Evolutionary conservation across 2,888 invertebrate genomes (phyloP).

Genomic region (Orthonychiurus folsomi): DNA sequence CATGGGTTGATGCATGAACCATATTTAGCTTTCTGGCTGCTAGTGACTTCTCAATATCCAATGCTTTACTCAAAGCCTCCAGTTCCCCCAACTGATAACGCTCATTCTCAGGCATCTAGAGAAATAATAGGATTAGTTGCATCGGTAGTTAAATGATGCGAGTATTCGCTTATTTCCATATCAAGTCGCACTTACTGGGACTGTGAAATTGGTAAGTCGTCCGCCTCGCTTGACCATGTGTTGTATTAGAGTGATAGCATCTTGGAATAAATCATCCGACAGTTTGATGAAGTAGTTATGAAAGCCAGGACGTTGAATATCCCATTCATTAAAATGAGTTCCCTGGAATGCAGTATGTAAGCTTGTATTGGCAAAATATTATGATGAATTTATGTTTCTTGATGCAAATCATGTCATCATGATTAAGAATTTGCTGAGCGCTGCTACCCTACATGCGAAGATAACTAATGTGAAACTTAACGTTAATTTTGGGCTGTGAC

Average conservation of each 20-base stretch:
- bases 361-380: not conserved
- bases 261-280: constrained; percentile 34
- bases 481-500: no score
- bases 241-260: constrained; percentile 26
- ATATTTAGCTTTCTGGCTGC: constrained; percentile 18
- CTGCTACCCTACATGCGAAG: no score
- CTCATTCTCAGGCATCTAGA: constrained; percentile 4
- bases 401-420: not conserved
- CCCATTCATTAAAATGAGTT: constrained; percentile 34
- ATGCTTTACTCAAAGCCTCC: constrained; percentile 28
- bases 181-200: constrained; percentile 20
- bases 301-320: constrained; percentile 32
- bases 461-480: no score
- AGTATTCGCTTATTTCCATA: not conserved
- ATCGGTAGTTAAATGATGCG: not conserved
- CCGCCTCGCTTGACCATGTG: constrained; percentile 25
- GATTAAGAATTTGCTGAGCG: constrained; percentile 8
- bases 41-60: constrained; percentile 27
- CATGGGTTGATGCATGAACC: constrained; percentile 16
- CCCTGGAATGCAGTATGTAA: constrained; percentile 23
- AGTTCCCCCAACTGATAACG: not conserved
- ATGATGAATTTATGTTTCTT: not conserved
- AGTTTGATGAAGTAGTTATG: constrained; percentile 28
- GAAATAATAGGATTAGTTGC: not conserved
- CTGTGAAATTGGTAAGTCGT: constrained; percentile 11